These are phyloP conservation scores for Bhutanitis thaidina DNA, from an alignment of 2,888 invertebrate species.

Conservation along the genomic window DNA sequence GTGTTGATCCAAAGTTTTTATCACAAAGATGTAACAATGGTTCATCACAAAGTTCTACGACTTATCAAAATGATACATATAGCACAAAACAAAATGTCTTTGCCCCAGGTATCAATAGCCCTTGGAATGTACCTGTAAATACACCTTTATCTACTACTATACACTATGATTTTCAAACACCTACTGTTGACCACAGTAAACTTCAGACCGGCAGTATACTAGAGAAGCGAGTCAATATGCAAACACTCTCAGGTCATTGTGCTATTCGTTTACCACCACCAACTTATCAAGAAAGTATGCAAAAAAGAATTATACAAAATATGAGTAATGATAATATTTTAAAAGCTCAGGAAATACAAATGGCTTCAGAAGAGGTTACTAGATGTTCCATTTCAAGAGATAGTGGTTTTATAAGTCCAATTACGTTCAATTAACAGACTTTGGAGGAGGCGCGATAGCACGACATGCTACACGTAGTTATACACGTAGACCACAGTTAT, in stretches of 20 bases:
- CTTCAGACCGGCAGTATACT: neutral
- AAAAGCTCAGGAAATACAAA: neutral
- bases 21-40: neutral
- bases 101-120: too few species aligned
- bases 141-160: neutral
- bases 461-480: too few species aligned
- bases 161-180: neutral
- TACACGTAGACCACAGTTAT: too few species aligned
- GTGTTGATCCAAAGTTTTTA: constrained; percentile 17
- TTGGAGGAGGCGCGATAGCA: too few species aligned
- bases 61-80: neutral
- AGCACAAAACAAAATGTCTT: neutral
- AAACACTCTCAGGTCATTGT: neutral
- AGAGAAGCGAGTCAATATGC: neutral
- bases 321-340: neutral
- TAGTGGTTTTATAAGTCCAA: constrained; percentile 40
- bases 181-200: neutral
- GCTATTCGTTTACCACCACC: neutral
- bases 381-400: constrained; percentile 39
- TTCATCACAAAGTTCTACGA: neutral
- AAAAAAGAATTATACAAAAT: neutral
- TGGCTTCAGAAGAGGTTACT: neutral
- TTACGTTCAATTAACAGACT: constrained; percentile 23
- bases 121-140: neutral
- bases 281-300: neutral